phyloP scores from a whole-genome alignment of 2,797 vertebrate species.

The Gorsachius magnificus region DNA sequence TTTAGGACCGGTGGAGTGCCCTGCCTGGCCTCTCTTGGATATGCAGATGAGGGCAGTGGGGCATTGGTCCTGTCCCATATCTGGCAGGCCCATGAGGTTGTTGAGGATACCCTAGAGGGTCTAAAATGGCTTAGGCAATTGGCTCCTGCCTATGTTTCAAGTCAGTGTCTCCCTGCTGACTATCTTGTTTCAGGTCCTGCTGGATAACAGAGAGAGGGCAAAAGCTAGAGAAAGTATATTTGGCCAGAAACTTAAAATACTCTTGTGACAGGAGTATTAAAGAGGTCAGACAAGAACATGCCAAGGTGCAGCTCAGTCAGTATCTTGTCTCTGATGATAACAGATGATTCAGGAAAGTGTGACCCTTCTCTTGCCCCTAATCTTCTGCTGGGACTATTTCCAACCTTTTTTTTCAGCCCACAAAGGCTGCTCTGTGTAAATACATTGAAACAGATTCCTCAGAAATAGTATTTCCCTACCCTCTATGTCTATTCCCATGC shows the following conservation, averaged over 20 bases:
- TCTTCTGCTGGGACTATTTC: constrained; percentile 37
- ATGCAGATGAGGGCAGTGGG: not conserved
- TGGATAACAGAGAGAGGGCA: not conserved
- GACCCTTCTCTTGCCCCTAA: constrained; percentile 37
- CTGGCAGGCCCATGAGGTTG: not conserved
- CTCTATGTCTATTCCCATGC: not conserved
- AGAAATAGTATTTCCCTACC: not conserved
- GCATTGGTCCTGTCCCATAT: not conserved
- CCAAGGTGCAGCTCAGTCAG: constrained; percentile 26
- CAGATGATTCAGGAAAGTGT: constrained; percentile 31
- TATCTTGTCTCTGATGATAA: constrained; percentile 38
- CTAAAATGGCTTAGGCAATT: constrained; percentile 14
- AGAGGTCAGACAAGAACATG: constrained; percentile 19
- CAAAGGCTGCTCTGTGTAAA: constrained; percentile 35
- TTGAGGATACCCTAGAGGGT: not conserved
- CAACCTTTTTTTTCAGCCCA: constrained; percentile 26
- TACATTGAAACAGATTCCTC: not conserved
- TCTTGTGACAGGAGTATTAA: constrained; percentile 21
- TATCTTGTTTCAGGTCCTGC: not conserved
- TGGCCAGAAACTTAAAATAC: constrained; percentile 28
- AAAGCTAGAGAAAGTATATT: not conserved
- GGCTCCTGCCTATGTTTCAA: not conserved
- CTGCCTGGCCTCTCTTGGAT: not conserved
- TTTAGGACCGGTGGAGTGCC: not conserved
- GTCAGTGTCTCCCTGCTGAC: not conserved